Evolutionary conservation across 1,140 invertebrate genomes (phyloP).

Genomic region (Rhagoletis zephyria): DNA sequence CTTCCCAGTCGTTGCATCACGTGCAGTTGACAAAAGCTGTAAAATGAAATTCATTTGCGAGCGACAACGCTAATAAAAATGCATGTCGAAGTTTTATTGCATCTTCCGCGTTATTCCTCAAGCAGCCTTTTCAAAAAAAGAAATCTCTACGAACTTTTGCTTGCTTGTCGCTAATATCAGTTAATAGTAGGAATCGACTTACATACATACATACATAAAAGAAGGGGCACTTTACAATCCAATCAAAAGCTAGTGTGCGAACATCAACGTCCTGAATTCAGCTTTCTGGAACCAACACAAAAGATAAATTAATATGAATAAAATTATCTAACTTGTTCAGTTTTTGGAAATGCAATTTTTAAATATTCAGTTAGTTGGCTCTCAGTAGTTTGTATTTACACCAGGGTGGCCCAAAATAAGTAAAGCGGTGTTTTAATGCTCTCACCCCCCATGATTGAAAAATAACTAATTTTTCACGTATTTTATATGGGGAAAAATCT

Average conservation of each 20-base stretch:
- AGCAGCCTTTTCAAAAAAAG: neutral
- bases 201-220: too few species aligned
- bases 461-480: too few species aligned
- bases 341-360: too few species aligned
- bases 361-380: too few species aligned
- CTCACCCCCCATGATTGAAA: too few species aligned
- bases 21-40: conserved; percentile 52
- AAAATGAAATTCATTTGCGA: conserved; percentile 54
- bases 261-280: neutral
- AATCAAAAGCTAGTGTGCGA: neutral
- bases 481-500: too few species aligned
- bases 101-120: neutral
- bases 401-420: too few species aligned
- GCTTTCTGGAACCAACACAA: neutral
- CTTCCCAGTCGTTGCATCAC: conserved; percentile 14
- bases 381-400: too few species aligned
- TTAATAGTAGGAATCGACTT: neutral
- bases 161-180: neutral
- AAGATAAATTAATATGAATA: neutral
- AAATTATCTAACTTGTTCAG: too few species aligned
- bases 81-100: conserved; percentile 51
- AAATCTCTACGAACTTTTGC: neutral
- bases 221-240: neutral
- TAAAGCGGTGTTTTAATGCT: too few species aligned
- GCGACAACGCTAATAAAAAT: conserved; percentile 52